phyloP scores from a whole-genome alignment of 1,140 invertebrate species.

The Drosophila quadrilineata region DNA sequence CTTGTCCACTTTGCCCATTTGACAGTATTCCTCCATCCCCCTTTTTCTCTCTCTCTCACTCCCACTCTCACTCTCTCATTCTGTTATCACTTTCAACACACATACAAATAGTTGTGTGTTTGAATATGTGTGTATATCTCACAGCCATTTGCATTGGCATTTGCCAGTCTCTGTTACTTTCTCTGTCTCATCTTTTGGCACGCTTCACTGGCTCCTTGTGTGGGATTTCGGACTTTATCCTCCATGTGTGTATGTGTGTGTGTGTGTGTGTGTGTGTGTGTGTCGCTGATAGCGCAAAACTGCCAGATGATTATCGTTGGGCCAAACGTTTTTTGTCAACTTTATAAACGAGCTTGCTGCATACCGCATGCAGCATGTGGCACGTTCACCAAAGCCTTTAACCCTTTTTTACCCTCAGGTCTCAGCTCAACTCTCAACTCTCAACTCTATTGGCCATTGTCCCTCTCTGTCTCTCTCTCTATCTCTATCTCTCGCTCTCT shows the following conservation, averaged over 20 bases:
- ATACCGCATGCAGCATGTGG: slow-evolving; percentile 36
- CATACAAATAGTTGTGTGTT: too few species aligned
- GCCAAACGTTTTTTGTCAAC: slow-evolving; percentile 74
- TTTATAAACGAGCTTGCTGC: slow-evolving; percentile 74
- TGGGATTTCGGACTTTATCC: slow-evolving; percentile 12
- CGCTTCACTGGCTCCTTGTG: slow-evolving; percentile 39
- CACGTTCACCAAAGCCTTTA: slow-evolving; percentile 43
- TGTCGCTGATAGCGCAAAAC: slow-evolving; percentile 76
- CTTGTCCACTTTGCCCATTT: background rate
- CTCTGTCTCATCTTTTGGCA: slow-evolving; percentile 17
- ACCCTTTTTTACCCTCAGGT: slow-evolving; percentile 32
- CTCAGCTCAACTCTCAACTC: background rate
- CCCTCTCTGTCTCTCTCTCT: background rate
- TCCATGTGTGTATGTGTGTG: slow-evolving; percentile 38
- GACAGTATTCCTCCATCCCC: background rate
- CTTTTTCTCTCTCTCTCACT: background rate
- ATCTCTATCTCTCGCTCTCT: slow-evolving; percentile 46
- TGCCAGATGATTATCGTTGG: slow-evolving; percentile 72
- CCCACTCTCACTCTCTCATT: background rate
- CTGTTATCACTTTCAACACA: background rate
- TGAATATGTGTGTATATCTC: too few species aligned
- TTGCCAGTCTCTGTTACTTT: slow-evolving; percentile 5
- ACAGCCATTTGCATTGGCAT: background rate
- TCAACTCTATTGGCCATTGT: background rate
- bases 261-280: slow-evolving; percentile 36